phyloP scores from a whole-genome alignment of 2,797 vertebrate genomes.

The Naso thynnoides region DNA sequence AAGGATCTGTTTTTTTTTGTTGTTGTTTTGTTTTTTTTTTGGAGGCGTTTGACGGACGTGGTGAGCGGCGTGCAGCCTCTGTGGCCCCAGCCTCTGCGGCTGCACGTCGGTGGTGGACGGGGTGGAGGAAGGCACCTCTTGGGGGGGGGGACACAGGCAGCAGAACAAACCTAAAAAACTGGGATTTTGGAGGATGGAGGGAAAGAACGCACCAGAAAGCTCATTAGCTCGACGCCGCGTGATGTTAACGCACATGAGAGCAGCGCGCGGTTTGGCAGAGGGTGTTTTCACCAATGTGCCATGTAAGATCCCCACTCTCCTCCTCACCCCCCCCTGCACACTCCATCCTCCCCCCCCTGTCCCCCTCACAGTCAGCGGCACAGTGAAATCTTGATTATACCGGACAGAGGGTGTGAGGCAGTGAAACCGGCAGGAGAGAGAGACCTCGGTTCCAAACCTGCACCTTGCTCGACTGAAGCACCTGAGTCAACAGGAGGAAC shows the following conservation, averaged over 20 bases:
- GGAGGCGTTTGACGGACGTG: conserved; percentile 51
- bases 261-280: conserved; percentile 15
- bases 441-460: conserved; percentile 49
- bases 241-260: conserved; percentile 2
- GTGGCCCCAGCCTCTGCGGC: conserved; percentile 31
- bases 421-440: not conserved
- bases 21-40: too few relatives aligned
- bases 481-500: conserved; percentile 46
- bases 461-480: conserved; percentile 58
- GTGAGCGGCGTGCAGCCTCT: conserved; percentile 39
- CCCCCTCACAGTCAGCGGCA: conserved; percentile 24
- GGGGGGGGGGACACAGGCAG: conserved; percentile 22
- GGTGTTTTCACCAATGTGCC: conserved; percentile 9
- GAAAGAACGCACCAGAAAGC: conserved; percentile 7
- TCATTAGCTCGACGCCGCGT: conserved; percentile 26
- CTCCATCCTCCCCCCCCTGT: conserved; percentile 3
- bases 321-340: not conserved
- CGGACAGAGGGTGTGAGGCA: not conserved
- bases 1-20: conserved; percentile 20
- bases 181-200: not conserved
- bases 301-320: conserved; percentile 24
- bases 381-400: conserved; percentile 15
- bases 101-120: conserved; percentile 21
- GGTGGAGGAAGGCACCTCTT: conserved; percentile 22
- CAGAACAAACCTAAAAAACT: conserved; percentile 8